Evolutionary conservation across 2,888 invertebrate species (phyloP), one percentile per base, ranked within the genome.

Genomic region (Toxonevra muliebris): DNA sequence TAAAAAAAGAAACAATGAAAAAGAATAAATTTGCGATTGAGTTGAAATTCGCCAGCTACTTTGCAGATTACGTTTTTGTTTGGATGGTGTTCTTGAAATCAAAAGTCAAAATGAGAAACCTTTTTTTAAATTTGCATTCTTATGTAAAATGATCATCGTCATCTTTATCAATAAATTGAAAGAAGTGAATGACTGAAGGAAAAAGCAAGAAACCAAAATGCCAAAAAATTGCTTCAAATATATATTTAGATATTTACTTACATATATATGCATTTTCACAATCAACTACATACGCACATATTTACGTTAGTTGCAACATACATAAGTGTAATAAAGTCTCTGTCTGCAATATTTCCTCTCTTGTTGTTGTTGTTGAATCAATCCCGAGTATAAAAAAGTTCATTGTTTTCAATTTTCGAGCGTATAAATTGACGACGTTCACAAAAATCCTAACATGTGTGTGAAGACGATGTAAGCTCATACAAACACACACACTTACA

Each of bases 91-190:
- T 52, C 61, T 61, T 61, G 61, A 61, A 61, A 61, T 52, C 40
- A 52, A 61, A 61, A 52, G 52, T 61, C 52, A 61, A 41, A 42
- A 61, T 41, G 52, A 61, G 50, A 41, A n/a, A n/a, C n/a, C n/a
- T n/a, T n/a, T 52, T 61, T 61, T 52, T 15, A 13, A 52, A 61
- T 61, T 61, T 61, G 52, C 61, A 61, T 61, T 52, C 53, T 52
- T 52, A 53, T 40, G 19, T 52, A 52, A 52, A 30, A 61, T 41
- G 52, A 52, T 53, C 15, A 42, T 61, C 53, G 7, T 53, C 61
- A 41, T 61, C 13, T 41, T 20, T 20, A 43, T 4, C 15, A 15
- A n/a, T n/a, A 48, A 15, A 48, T 4, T 15, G 50, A 48, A 48
- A 48, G 8, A 48, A 48, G 15, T 48, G 15, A 48, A 48, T 48